These are phyloP conservation scores for Heterodera schachtii DNA, from an alignment of 1,140 invertebrate genomes.

Conservation along the genomic window DNA sequence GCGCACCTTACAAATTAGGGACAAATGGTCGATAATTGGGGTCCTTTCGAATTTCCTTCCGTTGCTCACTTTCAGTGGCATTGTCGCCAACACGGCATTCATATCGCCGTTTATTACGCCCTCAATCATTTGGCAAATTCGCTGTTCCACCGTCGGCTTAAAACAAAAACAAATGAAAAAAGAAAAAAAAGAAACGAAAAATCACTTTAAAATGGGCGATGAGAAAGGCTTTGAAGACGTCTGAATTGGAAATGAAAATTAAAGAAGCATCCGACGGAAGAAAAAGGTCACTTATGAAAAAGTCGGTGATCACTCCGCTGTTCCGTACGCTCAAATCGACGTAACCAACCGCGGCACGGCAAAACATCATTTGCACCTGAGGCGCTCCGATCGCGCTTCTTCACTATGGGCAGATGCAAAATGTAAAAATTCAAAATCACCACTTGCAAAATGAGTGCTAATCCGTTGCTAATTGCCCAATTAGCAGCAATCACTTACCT, in stretches of 20 bases:
- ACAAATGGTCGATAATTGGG: background rate
- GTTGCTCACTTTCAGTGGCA: conserved; percentile 60
- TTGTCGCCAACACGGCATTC: conserved; percentile 61
- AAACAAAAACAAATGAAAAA: conserved; percentile 33
- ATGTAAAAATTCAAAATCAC: conserved; percentile 3
- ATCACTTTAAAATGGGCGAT: conserved; percentile 63
- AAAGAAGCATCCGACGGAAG: background rate
- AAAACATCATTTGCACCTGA: conserved; percentile 58
- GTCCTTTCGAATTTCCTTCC: too few relatives aligned
- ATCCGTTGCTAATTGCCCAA: too few relatives aligned
- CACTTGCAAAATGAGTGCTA: background rate
- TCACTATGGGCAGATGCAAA: conserved; percentile 43
- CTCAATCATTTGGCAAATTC: conserved; percentile 66
- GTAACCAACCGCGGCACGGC: conserved; percentile 59
- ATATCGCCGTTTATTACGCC: conserved; percentile 62
- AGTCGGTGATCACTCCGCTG: conserved; percentile 65
- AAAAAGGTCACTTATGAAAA: conserved; percentile 60
- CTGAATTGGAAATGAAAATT: conserved; percentile 23
- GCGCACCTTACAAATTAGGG: conserved; percentile 46
- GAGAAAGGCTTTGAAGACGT: conserved; percentile 55
- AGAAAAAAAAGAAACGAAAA: conserved; percentile 56
- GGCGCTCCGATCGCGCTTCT: conserved; percentile 60
- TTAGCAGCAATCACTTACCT: conserved; percentile 42
- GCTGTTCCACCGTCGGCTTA: conserved; percentile 60
- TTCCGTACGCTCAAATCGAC: conserved; percentile 65